These are phyloP conservation scores for Andrena praecox DNA, from an alignment of 2,888 invertebrate species.

Conservation along the genomic window DNA sequence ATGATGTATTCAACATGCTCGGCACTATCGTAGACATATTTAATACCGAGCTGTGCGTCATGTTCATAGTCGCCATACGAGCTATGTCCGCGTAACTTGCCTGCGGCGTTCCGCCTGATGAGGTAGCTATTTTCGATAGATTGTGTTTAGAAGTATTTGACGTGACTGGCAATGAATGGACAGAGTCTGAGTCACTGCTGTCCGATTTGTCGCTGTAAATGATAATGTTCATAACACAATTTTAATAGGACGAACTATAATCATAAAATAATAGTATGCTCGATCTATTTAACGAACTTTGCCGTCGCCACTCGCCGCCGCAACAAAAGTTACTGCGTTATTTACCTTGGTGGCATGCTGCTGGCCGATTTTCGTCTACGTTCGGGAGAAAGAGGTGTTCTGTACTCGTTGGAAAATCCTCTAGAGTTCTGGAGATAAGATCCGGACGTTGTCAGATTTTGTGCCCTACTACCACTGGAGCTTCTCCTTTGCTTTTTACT, in stretches of 20 bases:
- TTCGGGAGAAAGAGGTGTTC: constrained; percentile 82
- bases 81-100: constrained; percentile 95
- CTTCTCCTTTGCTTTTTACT: constrained; percentile 89
- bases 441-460: constrained; percentile 80
- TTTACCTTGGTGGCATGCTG: constrained; percentile 89
- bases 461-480: constrained; percentile 83
- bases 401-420: constrained; percentile 81
- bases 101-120: constrained; percentile 85
- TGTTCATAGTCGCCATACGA: constrained; percentile 85
- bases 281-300: not conserved
- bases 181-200: constrained; percentile 93
- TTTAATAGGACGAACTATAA: not conserved
- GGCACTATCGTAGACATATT: constrained; percentile 79
- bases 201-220: constrained; percentile 90
- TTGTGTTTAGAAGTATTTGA: constrained; percentile 84
- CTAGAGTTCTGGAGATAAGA: constrained; percentile 81
- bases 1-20: constrained; percentile 75
- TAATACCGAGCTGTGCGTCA: constrained; percentile 77
- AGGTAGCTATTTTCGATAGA: constrained; percentile 79
- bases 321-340: constrained; percentile 16
- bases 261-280: not conserved
- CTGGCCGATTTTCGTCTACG: constrained; percentile 90
- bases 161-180: constrained; percentile 92
- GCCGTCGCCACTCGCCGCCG: not conserved
- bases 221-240: constrained; percentile 10